Evolutionary conservation across 1,140 invertebrate species (phyloP).

Genomic region (Neomicropteryx cornuta): DNA sequence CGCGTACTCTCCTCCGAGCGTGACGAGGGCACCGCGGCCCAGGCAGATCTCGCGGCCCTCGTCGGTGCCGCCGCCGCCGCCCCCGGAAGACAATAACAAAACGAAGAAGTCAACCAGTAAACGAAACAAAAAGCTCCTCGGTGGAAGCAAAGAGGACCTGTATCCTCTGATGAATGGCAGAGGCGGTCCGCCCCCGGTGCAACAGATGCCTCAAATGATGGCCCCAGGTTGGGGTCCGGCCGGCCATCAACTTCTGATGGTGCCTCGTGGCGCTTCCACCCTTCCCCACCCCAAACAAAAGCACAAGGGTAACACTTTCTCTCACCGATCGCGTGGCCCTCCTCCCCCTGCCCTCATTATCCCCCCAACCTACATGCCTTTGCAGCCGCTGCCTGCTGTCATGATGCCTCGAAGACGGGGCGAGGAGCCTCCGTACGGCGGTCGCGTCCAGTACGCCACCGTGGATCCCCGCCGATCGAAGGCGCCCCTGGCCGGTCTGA

Average conservation of each 20-base stretch:
- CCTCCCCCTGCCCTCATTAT: constrained; percentile 21
- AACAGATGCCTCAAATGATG: constrained; percentile 27
- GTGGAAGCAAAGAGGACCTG: constrained; percentile 28
- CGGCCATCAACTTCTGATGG: constrained; percentile 34
- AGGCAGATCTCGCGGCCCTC: constrained; percentile 68
- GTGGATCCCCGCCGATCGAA: constrained; percentile 61
- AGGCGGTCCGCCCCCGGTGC: constrained; percentile 23
- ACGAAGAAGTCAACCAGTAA: constrained; percentile 37
- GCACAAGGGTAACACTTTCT: constrained; percentile 22
- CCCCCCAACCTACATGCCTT: constrained; percentile 31
- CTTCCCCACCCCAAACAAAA: constrained; percentile 35
- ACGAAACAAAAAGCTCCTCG: constrained; percentile 41
- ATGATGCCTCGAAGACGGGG: too few relatives aligned
- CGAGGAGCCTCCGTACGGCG: constrained; percentile 46
- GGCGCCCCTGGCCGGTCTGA: constrained; percentile 59
- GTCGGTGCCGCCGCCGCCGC: constrained; percentile 66
- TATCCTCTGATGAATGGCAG: constrained; percentile 25
- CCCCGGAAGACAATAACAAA: constrained; percentile 48
- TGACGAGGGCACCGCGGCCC: constrained; percentile 63
- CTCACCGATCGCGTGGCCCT: constrained; percentile 25
- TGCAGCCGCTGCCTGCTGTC: constrained; percentile 41
- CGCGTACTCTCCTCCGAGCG: constrained; percentile 58
- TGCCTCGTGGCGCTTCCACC: constrained; percentile 40
- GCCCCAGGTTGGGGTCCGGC: constrained; percentile 37
- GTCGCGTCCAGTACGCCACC: constrained; percentile 43